phyloP scores from a whole-genome alignment of 1,140 invertebrate genomes.

The Penaeus japonicus region DNA sequence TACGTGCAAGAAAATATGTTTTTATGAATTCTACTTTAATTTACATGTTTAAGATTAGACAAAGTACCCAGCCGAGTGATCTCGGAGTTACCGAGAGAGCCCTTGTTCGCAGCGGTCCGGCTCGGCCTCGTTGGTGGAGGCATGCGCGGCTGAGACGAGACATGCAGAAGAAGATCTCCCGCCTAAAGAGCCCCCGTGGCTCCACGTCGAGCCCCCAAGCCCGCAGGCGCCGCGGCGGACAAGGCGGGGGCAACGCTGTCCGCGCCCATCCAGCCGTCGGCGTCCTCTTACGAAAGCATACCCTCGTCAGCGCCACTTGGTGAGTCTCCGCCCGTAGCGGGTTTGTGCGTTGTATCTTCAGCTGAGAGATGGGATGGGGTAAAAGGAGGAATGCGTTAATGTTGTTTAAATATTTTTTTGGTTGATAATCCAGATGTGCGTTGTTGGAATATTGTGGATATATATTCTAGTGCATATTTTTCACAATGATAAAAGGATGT shows the following conservation, averaged over 20 bases:
- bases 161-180: conserved; percentile 79
- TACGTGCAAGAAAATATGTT: conserved; percentile 4
- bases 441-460: no score
- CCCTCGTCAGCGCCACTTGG: conserved; percentile 27
- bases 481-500: no score
- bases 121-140: conserved; percentile 73
- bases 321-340: not conserved
- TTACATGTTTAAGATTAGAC: not conserved
- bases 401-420: no score
- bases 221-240: not conserved
- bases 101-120: conserved; percentile 42
- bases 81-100: not conserved
- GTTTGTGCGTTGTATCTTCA: no score
- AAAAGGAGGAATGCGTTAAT: no score
- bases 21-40: not conserved
- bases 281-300: conserved; percentile 37
- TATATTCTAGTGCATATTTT: no score
- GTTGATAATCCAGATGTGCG: no score
- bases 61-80: not conserved
- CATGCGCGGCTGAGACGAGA: conserved; percentile 76
- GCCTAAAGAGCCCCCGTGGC: conserved; percentile 64
- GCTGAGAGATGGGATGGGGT: no score
- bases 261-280: not conserved
- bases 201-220: conserved; percentile 41
- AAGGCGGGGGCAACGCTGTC: not conserved